phyloP scores from a whole-genome alignment of 2,888 invertebrate genomes.

The Fabriciana adippe region DNA sequence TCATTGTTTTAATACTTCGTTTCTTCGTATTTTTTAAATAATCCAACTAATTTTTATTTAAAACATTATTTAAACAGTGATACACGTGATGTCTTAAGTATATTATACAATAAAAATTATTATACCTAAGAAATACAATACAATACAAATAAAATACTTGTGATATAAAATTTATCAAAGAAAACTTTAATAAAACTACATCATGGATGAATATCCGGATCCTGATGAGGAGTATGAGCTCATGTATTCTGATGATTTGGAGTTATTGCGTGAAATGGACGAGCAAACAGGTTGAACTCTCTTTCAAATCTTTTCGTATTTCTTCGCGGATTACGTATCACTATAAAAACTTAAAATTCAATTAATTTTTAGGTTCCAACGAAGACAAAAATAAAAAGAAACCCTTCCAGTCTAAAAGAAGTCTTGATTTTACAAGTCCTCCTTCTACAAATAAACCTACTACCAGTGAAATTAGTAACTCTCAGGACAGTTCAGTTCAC shows the following conservation, averaged over 20 bases:
- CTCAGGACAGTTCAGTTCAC: slow-evolving; percentile 20
- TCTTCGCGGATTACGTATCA: too few relatives aligned
- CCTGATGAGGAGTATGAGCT: slow-evolving; percentile 86
- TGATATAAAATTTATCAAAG: not conserved
- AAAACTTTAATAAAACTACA: slow-evolving; percentile 30
- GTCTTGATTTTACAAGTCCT: slow-evolving; percentile 71
- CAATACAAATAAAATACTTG: too few relatives aligned
- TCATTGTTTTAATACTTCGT: not conserved
- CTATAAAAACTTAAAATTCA: not conserved
- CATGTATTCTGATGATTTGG: slow-evolving; percentile 87
- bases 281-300: slow-evolving; percentile 46
- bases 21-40: not conserved
- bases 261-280: slow-evolving; percentile 82
- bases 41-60: not conserved
- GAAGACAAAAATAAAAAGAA: not conserved
- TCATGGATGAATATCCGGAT: slow-evolving; percentile 81
- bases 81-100: not conserved
- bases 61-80: not conserved
- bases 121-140: too few relatives aligned
- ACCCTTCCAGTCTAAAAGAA: slow-evolving; percentile 56
- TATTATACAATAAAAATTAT: not conserved
- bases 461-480: slow-evolving; percentile 28
- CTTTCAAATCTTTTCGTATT: too few relatives aligned
- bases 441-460: slow-evolving; percentile 30
- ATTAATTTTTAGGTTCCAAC: too few relatives aligned